phyloP scores from a whole-genome alignment of 2,113 vertebrate genomes.

The Xiphophorus maculatus region DNA sequence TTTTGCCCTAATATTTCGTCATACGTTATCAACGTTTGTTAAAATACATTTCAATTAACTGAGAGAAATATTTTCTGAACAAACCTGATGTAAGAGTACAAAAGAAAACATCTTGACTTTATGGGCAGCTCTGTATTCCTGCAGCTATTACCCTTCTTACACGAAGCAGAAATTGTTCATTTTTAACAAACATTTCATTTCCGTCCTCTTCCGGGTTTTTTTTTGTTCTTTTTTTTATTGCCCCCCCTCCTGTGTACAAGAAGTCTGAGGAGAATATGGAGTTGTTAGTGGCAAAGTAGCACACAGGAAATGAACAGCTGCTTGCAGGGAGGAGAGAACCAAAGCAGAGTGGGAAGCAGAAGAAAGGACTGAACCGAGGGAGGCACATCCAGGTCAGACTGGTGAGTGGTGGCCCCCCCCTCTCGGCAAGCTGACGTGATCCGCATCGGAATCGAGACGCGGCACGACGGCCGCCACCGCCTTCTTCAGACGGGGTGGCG shows the following conservation, averaged over 20 bases:
- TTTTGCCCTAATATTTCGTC: no score
- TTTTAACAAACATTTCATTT: constrained; percentile 14
- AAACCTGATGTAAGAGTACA: background rate
- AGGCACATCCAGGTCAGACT: constrained; percentile 68
- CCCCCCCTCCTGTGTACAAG: background rate
- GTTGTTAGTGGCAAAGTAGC: constrained; percentile 50
- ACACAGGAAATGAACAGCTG: constrained; percentile 49
- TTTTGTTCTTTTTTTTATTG: background rate
- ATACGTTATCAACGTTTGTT: no score
- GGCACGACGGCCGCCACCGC: constrained; percentile 44
- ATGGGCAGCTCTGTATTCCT: background rate
- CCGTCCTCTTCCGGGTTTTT: constrained; percentile 9
- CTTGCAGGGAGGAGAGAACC: constrained; percentile 17
- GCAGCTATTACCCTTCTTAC: background rate
- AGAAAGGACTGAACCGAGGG: constrained; percentile 53
- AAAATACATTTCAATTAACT: background rate
- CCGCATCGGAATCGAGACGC: constrained; percentile 64
- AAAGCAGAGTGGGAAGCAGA: constrained; percentile 35
- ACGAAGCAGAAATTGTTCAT: constrained; percentile 3
- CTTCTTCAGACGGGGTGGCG: constrained; percentile 54
- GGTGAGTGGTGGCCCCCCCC: constrained; percentile 50
- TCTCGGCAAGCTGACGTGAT: constrained; percentile 69
- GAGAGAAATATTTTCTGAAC: background rate
- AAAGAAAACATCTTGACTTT: background rate
- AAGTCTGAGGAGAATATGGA: constrained; percentile 23